Percentiles rank a stretch among this genome's conserved stretches.
Evolutionary conservation across 1,140 invertebrate genomes (phyloP).

Genomic region (Halictus rubicundus): DNA sequence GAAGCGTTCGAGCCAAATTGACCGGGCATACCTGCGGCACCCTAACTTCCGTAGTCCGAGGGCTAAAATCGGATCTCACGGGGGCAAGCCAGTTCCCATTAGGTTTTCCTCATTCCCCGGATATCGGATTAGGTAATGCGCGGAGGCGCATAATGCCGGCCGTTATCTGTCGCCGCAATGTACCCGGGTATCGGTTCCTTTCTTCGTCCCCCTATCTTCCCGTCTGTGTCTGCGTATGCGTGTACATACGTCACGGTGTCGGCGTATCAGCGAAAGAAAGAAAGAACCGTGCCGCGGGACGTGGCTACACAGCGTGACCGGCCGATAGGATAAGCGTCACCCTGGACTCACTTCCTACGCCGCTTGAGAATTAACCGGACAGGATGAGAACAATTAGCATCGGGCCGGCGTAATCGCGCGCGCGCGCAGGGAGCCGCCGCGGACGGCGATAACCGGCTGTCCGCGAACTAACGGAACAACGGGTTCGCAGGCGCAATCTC

Average conservation of each 20-base stretch:
- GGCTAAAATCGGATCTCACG: neutral
- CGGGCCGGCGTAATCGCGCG: conserved; percentile 30
- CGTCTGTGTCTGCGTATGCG: conserved; percentile 36
- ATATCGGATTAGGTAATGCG: conserved; percentile 54
- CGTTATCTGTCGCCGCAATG: conserved; percentile 55
- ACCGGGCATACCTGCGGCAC: too few relatives aligned
- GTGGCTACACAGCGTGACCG: conserved; percentile 68
- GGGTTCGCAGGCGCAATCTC: neutral
- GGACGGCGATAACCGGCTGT: conserved; percentile 65
- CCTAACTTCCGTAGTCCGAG: too few relatives aligned
- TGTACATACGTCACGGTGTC: conserved; percentile 39
- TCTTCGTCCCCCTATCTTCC: neutral
- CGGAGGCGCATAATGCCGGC: conserved; percentile 37
- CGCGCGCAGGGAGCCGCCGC: neutral
- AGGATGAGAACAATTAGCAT: conserved; percentile 72
- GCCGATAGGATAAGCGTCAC: conserved; percentile 73
- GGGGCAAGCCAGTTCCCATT: conserved; percentile 20
- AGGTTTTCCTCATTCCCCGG: conserved; percentile 40
- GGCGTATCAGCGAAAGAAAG: conserved; percentile 13
- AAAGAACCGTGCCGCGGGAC: conserved; percentile 48
- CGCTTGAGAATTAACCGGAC: conserved; percentile 71
- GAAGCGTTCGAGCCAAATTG: too few relatives aligned
- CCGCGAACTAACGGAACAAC: conserved; percentile 1
- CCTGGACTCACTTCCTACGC: conserved; percentile 72
- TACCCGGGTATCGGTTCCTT: conserved; percentile 51